Base-by-base conservation (phyloP, 2,113 vertebrate genomes). In the Rafetus swinhoei region DNA sequence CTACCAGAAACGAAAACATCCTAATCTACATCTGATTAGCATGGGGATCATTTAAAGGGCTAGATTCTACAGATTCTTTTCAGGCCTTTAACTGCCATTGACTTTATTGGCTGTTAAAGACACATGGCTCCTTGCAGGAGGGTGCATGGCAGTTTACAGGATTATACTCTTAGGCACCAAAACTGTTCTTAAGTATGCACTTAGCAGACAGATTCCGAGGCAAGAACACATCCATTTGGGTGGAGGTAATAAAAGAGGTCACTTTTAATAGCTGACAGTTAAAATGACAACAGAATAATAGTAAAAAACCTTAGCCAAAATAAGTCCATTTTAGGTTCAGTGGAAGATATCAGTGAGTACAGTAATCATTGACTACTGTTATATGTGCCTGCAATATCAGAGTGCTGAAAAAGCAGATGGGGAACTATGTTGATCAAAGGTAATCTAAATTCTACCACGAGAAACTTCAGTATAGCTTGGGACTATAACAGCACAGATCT, bases 11-110 rank as follows among this genome's bases (percentile, higher is more conserved):
- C 39, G 90, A 95, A 94, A 93, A 95, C 22, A 50, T 50, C 89
- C 77, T 21, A 91, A 89, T 94, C 91, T 95, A 82, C 87, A 90
- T 96, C 92, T 95, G 93, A 95, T 95, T 93, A 95, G 65, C 29
- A 84, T 59, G 65, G 90, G 35, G 11, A 81, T 93, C 15, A 69
- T 69, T 69, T 69, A n/a, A 35, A 93, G 55, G 84, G 88, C 52
- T 55, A 87, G 19, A 18, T 88, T 82, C 92, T 54, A 3, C 6
- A 86, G 55, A 80, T 76, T 76, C 52, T 83, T 13, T 83, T 92
- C 39, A 82, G 81, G 52, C 82, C 92, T 96, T 96, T 92, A 85
- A 85, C 87, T 95, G 87, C 80, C 86, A 91, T 35, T 93, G 89
- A 85, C 93, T 14, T 88, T 35, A 50, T 76, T 50, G 12, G 35